Percentiles rank a stretch among this genome's conserved stretches.
Conservation (phyloP, 2,888 invertebrate genomes). For the Cephonodes hylas region DNA sequence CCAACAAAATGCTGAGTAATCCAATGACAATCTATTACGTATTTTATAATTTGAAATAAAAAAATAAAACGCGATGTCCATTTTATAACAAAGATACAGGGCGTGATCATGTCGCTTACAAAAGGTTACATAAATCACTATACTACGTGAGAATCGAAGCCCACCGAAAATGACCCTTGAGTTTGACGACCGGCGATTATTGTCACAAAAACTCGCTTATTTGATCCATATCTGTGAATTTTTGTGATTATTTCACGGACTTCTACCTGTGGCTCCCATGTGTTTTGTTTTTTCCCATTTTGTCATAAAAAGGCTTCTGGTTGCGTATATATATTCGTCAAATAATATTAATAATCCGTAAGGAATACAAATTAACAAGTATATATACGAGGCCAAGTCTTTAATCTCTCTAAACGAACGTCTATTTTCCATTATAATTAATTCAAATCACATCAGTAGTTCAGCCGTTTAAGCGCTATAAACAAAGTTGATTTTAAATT, state of each 20-base stretch:
- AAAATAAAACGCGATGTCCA: constrained; percentile 34
- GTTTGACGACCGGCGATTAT: constrained; percentile 34
- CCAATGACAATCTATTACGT: neutral
- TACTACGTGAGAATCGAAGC: constrained; percentile 46
- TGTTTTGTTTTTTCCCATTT: too few relatives aligned
- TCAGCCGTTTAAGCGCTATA: too few relatives aligned
- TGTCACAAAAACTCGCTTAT: constrained; percentile 33
- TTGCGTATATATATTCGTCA: too few relatives aligned
- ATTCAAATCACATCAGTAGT: too few relatives aligned
- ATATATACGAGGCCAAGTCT: too few relatives aligned
- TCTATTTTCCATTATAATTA: too few relatives aligned
- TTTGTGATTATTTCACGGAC: neutral
- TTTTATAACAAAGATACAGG: constrained; percentile 35
- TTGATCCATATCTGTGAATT: constrained; percentile 29
- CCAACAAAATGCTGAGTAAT: neutral
- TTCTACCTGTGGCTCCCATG: neutral
- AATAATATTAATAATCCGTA: too few relatives aligned
- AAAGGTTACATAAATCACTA: constrained; percentile 45
- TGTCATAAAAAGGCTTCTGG: too few relatives aligned
- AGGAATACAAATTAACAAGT: too few relatives aligned
- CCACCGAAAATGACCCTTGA: constrained; percentile 45
- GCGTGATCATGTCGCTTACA: constrained; percentile 36
- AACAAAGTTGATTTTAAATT: too few relatives aligned
- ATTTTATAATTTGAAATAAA: constrained; percentile 13
- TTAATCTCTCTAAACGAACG: too few relatives aligned